phyloP scores from a whole-genome alignment of 1,140 invertebrate species.

The Conus ventricosus region DNA sequence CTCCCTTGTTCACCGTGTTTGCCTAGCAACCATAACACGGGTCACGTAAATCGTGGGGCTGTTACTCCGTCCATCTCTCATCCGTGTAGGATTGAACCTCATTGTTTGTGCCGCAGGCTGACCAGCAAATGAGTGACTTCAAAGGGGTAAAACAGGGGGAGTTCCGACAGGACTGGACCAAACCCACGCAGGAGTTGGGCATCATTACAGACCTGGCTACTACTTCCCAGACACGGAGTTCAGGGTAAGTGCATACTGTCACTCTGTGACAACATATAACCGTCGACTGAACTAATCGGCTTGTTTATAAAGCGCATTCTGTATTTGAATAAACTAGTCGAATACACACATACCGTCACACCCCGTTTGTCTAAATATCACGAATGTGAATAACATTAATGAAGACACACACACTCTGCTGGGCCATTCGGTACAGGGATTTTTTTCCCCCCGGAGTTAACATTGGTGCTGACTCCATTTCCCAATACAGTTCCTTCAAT shows the following conservation, averaged over 20 bases:
- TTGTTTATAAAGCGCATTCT: too few relatives aligned
- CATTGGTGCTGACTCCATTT: too few relatives aligned
- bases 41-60: neutral
- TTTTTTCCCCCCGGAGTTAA: too few relatives aligned
- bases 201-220: constrained; percentile 73
- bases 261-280: neutral
- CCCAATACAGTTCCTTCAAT: too few relatives aligned
- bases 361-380: too few relatives aligned
- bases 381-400: too few relatives aligned
- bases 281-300: too few relatives aligned
- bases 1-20: neutral
- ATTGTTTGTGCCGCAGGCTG: neutral
- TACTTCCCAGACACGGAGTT: constrained; percentile 74
- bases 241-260: constrained; percentile 58
- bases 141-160: constrained; percentile 61
- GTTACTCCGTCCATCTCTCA: neutral
- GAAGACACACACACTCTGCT: too few relatives aligned
- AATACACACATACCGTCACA: neutral
- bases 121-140: constrained; percentile 35
- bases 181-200: constrained; percentile 73
- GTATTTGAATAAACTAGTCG: too few relatives aligned
- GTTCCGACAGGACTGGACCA: constrained; percentile 67
- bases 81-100: neutral
- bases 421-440: too few relatives aligned
- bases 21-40: constrained; percentile 26